Evolutionary conservation across 2,888 invertebrate species (phyloP).

Genomic region (Tanytarsus gracilentus): DNA sequence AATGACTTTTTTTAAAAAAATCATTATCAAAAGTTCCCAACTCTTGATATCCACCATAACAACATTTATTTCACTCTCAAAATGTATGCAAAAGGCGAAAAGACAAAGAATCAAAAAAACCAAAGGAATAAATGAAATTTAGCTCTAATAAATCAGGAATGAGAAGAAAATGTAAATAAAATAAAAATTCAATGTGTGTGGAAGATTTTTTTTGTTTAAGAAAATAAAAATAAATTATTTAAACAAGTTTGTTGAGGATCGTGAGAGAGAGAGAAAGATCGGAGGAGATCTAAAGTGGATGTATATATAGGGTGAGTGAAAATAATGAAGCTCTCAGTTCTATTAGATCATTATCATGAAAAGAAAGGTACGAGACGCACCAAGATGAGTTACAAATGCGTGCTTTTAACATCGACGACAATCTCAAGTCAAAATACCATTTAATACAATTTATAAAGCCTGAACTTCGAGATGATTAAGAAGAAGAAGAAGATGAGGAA

Average conservation of each 20-base stretch:
- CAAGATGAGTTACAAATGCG: constrained; percentile 10
- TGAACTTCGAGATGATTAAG: too few species aligned
- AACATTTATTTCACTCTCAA: too few species aligned
- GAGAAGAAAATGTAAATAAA: constrained; percentile 7
- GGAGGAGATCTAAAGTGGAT: not conserved
- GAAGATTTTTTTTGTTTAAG: too few species aligned
- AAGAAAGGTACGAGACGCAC: not conserved
- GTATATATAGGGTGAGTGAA: not conserved
- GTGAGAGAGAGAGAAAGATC: not conserved
- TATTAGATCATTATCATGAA: constrained; percentile 1
- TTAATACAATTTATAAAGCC: not conserved
- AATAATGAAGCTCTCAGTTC: constrained; percentile 1
- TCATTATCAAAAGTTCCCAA: too few species aligned
- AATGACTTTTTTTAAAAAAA: too few species aligned
- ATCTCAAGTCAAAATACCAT: constrained; percentile 10
- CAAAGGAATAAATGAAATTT: constrained; percentile 5
- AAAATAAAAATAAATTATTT: constrained; percentile 25
- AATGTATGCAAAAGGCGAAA: too few species aligned
- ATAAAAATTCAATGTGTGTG: not conserved
- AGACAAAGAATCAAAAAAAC: too few species aligned
- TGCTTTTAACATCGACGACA: not conserved
- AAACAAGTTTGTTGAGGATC: constrained; percentile 20
- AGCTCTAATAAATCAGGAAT: constrained; percentile 25
- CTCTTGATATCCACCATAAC: too few species aligned
- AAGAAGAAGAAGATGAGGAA: not conserved